Base-by-base conservation (phyloP, 2,113 vertebrate genomes). In the Pelvicachromis taeniatus region DNA sequence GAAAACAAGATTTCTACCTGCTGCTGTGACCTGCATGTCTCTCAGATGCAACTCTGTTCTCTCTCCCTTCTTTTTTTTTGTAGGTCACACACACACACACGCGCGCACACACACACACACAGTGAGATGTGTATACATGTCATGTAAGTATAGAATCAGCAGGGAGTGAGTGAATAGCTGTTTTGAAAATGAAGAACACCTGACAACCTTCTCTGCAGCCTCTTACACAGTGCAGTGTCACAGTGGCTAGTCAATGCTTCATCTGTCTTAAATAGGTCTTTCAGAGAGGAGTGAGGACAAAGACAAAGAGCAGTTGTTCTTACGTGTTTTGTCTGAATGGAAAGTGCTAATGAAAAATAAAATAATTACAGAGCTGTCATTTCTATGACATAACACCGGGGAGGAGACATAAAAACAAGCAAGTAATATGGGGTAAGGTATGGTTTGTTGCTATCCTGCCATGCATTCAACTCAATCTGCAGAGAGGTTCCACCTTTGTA, bases 141-240 rank as follows among this genome's bases (percentile, higher is more conserved):
- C 81, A 14, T 61, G 52, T 58, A 78, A 84, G 40, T 75, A 26
- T 38, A 23, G 33, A 73, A 70, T 85, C 61, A 80, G 35, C 33
- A 45, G 81, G 38, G 65, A 82, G 38, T 33, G 55, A 83, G 10
- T 54, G 55, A 83, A 14, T 50, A 38, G 52, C 73, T 85, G 84
- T 61, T 85, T 89, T 83, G 81, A 78, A 90, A 84, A 90, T 82
- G 58, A 81, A 87, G 63, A 87, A 86, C 83, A 84, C 54, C 70
- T 80, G 65, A 82, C 50, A 78, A 35, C 33, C 53, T 45, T 48
- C 59, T 54, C 9, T 59, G 35, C 70, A 80, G 48, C 33, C 7
- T 78, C 75, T 80, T 84, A 81, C 40, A 58, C 10, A 58, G 68
- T 38, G 17, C 48, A 79, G 35, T 78, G 12, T n/a, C n/a, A n/a